Percentiles rank a stretch among this genome's conserved stretches.
Conservation (phyloP, 92 coral and sea anemone species). For the Porites evermanni region DNA sequence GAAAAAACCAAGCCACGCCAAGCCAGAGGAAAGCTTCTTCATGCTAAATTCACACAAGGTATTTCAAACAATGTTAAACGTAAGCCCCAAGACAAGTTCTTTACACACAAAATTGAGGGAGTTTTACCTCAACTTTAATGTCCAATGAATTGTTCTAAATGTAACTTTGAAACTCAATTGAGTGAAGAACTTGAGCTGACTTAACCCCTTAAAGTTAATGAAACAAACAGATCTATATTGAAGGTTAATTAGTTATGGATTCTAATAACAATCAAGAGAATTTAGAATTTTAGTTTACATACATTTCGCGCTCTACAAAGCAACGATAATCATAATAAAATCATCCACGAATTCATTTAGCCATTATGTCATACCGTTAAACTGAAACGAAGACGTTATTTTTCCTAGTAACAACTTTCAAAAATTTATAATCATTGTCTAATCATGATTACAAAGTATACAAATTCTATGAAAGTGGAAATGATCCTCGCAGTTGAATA, state of each 20-base stretch:
- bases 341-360: neutral
- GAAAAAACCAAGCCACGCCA: slow-evolving; percentile 11
- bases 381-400: too few relatives aligned
- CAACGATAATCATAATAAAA: neutral
- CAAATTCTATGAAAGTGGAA: too few relatives aligned
- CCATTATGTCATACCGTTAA: too few relatives aligned
- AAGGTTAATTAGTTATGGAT: neutral
- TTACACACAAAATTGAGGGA: too few relatives aligned
- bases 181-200: neutral
- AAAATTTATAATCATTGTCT: too few relatives aligned
- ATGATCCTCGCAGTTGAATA: too few relatives aligned
- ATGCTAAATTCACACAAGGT: slow-evolving; percentile 8
- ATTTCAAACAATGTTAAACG: neutral
- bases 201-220: neutral
- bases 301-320: slow-evolving; percentile 17
- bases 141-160: neutral
- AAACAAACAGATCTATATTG: neutral
- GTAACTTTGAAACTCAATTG: neutral
- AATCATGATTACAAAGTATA: too few relatives aligned
- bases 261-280: neutral
- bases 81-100: neutral
- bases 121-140: neutral
- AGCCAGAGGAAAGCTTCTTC: neutral
- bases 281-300: neutral
- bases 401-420: too few relatives aligned